phyloP scores from a whole-genome alignment of 2,113 vertebrate species.

The Pachyramphus minor region DNA sequence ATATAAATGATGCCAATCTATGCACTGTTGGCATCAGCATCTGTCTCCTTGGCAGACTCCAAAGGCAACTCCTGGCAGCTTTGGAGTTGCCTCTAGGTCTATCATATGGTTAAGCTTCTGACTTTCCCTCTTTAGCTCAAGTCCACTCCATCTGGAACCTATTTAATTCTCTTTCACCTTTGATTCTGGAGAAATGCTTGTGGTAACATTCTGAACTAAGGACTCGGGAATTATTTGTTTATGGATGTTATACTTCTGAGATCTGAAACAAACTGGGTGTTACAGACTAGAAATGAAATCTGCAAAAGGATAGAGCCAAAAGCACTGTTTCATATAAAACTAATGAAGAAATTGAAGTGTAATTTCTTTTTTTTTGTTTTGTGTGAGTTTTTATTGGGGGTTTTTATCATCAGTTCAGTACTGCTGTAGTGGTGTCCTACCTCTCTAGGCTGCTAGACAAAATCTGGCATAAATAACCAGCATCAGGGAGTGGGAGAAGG shows the following conservation, averaged over 20 bases:
- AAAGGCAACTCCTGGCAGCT: conserved; percentile 58
- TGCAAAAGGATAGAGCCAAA: not conserved
- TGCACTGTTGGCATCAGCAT: conserved; percentile 59
- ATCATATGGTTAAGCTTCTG: conserved; percentile 57
- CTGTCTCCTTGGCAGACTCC: conserved; percentile 66
- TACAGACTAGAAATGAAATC: not conserved
- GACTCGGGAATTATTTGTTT: not conserved
- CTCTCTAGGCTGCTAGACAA: not conserved
- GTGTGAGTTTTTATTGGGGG: accelerated
- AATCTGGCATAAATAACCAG: not conserved
- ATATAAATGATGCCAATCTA: conserved; percentile 57
- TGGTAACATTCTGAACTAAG: not conserved
- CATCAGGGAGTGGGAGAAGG: not conserved
- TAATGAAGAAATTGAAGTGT: not conserved
- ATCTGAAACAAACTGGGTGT: not conserved
- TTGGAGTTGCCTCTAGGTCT: conserved; percentile 56
- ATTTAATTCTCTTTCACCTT: conserved; percentile 40
- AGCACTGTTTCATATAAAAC: not conserved
- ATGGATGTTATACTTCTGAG: not conserved
- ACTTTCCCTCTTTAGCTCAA: conserved; percentile 55
- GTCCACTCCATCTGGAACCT: conserved; percentile 56
- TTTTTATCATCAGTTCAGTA: not conserved
- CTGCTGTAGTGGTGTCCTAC: not conserved
- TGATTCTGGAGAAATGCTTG: not conserved
- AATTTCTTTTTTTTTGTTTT: not conserved